Percentiles rank a stretch among this genome's conserved stretches.
Conservation (phyloP, 2,888 invertebrate genomes). For the Branchipolynoe longqiensis region DNA sequence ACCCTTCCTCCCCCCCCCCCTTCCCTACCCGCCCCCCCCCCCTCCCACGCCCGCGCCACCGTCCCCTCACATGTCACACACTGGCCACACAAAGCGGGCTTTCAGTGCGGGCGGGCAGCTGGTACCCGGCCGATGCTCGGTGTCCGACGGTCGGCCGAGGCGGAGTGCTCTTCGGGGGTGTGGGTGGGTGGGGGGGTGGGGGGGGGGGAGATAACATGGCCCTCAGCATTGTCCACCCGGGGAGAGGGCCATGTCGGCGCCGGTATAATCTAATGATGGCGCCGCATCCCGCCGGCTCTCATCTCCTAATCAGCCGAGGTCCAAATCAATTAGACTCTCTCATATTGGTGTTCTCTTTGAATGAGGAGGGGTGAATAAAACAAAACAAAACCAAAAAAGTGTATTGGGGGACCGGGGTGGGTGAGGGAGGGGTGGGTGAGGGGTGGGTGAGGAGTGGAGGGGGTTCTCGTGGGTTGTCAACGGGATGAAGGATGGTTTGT, state of each 20-base stretch:
- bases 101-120: background rate
- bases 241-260: background rate
- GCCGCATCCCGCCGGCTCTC: conserved; percentile 5
- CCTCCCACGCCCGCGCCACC: too few relatives aligned
- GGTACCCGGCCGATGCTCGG: background rate
- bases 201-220: conserved; percentile 37
- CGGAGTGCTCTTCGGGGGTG: background rate
- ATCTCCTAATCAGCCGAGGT: conserved; percentile 36
- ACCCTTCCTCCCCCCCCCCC: too few relatives aligned
- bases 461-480: background rate
- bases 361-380: too few relatives aligned
- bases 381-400: too few relatives aligned
- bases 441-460: background rate
- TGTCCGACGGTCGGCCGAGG: background rate
- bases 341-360: background rate
- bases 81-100: conserved; percentile 14
- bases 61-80: too few relatives aligned
- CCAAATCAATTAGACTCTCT: conserved; percentile 26
- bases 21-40: too few relatives aligned
- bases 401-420: too few relatives aligned
- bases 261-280: conserved; percentile 8
- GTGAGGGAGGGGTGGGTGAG: background rate
- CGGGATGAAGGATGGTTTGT: background rate
- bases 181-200: too few relatives aligned
- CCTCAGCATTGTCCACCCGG: conserved; percentile 1